Percentiles rank a stretch among this genome's conserved stretches.
Evolutionary conservation across 1,140 invertebrate species (phyloP).

Genomic region (Apis mellifera): DNA sequence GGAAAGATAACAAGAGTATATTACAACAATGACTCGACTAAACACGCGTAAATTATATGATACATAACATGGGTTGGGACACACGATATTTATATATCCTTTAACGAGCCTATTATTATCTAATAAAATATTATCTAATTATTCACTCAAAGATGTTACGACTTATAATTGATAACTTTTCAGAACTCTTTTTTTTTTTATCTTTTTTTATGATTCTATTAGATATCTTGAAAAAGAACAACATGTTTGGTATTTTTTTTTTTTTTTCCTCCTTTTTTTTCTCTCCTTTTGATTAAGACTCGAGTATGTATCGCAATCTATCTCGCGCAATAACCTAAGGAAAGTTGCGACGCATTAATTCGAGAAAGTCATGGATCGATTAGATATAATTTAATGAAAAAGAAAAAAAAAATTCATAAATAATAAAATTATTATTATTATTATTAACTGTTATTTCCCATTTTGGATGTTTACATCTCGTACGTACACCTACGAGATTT

Average conservation of each 20-base stretch:
- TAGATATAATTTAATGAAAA: background rate
- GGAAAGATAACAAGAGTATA: background rate
- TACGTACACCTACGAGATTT: slow-evolving; percentile 4
- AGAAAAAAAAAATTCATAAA: no score
- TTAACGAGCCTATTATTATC: background rate
- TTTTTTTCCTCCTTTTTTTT: background rate
- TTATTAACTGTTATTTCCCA: background rate
- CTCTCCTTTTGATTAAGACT: background rate
- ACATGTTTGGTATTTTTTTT: background rate
- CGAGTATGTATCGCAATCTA: background rate
- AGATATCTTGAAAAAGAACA: background rate
- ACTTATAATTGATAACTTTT: background rate
- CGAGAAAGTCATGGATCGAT: background rate
- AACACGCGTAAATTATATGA: background rate
- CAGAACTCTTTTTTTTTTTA: background rate
- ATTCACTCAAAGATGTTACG: background rate
- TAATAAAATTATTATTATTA: background rate
- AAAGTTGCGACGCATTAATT: background rate
- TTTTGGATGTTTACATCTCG: background rate
- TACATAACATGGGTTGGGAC: background rate
- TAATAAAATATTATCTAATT: background rate
- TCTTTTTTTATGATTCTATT: background rate
- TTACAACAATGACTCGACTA: background rate
- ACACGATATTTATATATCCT: background rate
- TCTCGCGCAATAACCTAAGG: background rate